These are phyloP conservation scores for Calyptommatus sinebrachiatus DNA, from an alignment of 2,113 vertebrate genomes.

Conservation along the genomic window DNA sequence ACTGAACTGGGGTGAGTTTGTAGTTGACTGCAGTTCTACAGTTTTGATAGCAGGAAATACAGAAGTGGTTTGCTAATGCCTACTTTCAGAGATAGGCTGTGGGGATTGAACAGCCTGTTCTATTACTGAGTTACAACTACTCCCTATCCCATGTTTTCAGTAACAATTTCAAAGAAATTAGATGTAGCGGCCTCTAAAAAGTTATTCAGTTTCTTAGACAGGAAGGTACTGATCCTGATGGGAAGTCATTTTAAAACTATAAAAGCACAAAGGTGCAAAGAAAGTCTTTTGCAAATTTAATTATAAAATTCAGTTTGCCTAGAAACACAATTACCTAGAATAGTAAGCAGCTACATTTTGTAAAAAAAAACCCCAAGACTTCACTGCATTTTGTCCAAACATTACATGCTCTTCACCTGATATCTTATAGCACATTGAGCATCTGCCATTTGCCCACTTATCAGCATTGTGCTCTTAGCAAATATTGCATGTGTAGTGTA, in stretches of 20 bases:
- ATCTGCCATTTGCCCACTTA: neutral
- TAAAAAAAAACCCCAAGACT: neutral
- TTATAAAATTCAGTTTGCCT: neutral
- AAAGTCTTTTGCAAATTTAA: neutral
- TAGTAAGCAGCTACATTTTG: neutral
- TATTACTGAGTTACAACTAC: too few relatives aligned
- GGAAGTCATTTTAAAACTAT: conserved; percentile 1
- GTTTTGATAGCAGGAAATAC: too few relatives aligned
- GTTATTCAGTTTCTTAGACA: neutral
- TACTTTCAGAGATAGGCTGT: too few relatives aligned
- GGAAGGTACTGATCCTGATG: neutral
- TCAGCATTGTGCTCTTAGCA: neutral
- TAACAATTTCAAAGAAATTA: neutral
- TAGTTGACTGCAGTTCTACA: too few relatives aligned
- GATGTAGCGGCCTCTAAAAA: too few relatives aligned
- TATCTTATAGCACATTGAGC: neutral
- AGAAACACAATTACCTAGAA: neutral
- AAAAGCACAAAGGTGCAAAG: neutral
- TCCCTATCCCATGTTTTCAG: neutral
- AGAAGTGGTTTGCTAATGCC: too few relatives aligned
- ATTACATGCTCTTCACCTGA: neutral
- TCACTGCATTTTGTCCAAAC: neutral
- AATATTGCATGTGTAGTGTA: neutral
- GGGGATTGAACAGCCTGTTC: too few relatives aligned
- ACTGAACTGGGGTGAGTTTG: too few relatives aligned